Conservation (phyloP, 1,140 invertebrate genomes). For the Tetramorium alpestre region DNA sequence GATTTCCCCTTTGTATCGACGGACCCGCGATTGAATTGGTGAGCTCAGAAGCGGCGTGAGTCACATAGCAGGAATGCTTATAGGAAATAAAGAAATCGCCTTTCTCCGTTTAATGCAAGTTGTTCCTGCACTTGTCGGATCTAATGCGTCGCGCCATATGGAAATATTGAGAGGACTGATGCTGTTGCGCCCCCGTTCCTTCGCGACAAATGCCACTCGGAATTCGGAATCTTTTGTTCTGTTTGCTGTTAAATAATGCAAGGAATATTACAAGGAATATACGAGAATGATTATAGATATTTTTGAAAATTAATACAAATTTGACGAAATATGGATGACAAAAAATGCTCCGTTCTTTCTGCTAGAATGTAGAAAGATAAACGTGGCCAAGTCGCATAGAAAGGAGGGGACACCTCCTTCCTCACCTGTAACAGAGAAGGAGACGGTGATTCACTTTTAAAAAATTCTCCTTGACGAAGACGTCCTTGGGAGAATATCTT, state of each 20-base stretch:
- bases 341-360: neutral
- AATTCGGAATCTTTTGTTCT: neutral
- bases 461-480: constrained; percentile 70
- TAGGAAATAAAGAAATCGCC: constrained; percentile 45
- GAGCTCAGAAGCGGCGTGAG: constrained; percentile 18
- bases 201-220: neutral
- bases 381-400: neutral
- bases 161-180: neutral
- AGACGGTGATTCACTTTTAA: constrained; percentile 75
- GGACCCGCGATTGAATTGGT: constrained; percentile 17
- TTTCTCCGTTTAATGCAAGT: constrained; percentile 33
- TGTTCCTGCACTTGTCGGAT: constrained; percentile 21
- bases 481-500: constrained; percentile 63
- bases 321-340: neutral
- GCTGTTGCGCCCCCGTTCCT: neutral
- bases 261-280: neutral
- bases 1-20: constrained; percentile 10
- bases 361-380: neutral
- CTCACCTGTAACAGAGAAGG: constrained; percentile 54
- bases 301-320: neutral
- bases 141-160: neutral
- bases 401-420: neutral
- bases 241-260: neutral
- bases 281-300: neutral
- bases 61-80: constrained; percentile 24